A percentile compares a stretch with the other conserved stretches of the same genome.
These are phyloP conservation scores for Trididemnum clinides DNA, from an alignment of 23 tunicate genomes.

Conservation along the genomic window DNA sequence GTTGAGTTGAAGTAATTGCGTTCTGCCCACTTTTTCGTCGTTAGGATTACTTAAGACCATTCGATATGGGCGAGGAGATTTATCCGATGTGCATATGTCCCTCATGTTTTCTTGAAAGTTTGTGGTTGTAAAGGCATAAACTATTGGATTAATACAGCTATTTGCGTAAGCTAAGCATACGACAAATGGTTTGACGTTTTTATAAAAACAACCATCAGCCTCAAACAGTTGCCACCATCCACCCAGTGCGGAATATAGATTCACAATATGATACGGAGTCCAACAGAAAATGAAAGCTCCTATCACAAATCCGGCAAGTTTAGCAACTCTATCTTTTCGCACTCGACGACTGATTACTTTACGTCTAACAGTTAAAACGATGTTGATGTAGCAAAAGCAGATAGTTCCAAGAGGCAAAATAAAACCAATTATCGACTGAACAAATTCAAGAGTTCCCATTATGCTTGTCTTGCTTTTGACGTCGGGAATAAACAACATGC, in stretches of 20 bases:
- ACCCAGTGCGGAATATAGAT: slow-evolving; percentile 52
- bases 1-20: neutral
- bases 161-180: slow-evolving; percentile 82
- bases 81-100: slow-evolving; percentile 59
- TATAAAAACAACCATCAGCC: slow-evolving; percentile 38
- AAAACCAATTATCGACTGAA: slow-evolving; percentile 56
- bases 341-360: slow-evolving; percentile 73
- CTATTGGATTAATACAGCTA: slow-evolving; percentile 87
- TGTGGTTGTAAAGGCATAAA: slow-evolving; percentile 87
- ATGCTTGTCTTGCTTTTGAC: slow-evolving; percentile 18
- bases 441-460: slow-evolving; percentile 55
- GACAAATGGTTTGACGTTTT: slow-evolving; percentile 49
- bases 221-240: slow-evolving; percentile 81
- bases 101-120: slow-evolving; percentile 83
- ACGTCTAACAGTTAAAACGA: slow-evolving; percentile 52
- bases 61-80: slow-evolving; percentile 48
- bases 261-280: slow-evolving; percentile 64
- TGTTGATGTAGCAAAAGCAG: slow-evolving; percentile 62
- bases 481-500: slow-evolving; percentile 54
- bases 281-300: slow-evolving; percentile 82
- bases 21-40: neutral
- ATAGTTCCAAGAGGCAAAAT: slow-evolving; percentile 65
- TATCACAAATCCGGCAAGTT: slow-evolving; percentile 65
- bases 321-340: slow-evolving; percentile 76
- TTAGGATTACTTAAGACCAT: slow-evolving; percentile 58